Conservation (phyloP, 2,113 vertebrate species). For the Myotis davidii region DNA sequence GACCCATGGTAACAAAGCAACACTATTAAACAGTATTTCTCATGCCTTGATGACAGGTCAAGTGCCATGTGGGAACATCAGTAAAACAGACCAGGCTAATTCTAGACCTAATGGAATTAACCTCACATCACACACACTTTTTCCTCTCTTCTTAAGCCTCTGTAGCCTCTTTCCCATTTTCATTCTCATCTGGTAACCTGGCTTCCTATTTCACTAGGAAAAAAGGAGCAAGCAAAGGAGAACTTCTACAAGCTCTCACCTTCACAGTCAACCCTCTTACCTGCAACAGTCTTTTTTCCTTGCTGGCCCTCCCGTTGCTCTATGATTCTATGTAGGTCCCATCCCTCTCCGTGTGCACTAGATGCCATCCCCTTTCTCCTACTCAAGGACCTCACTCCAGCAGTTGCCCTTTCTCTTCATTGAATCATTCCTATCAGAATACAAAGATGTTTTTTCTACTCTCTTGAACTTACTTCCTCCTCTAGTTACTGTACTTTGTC, state of each 20-base stretch:
- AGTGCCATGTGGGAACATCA: not conserved
- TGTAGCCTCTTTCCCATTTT: not conserved
- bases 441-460: not conserved
- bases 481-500: not conserved
- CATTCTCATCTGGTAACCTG: not conserved
- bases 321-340: not conserved
- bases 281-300: not conserved
- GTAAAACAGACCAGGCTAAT: constrained; percentile 4
- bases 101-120: not conserved
- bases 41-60: not conserved
- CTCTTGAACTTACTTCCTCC: not conserved
- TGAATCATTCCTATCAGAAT: not conserved
- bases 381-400: not conserved
- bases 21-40: not conserved
- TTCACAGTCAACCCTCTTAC: not conserved
- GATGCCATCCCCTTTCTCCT: not conserved
- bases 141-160: not conserved
- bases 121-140: not conserved
- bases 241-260: not conserved
- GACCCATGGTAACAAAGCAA: not conserved
- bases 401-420: not conserved
- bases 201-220: not conserved
- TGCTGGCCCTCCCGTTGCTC: not conserved
- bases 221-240: not conserved
- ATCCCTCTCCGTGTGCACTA: not conserved